Evolutionary conservation across 2,888 invertebrate species (phyloP), one percentile per base, ranked within the genome.

Genomic region (Bugulina stolonifera): DNA sequence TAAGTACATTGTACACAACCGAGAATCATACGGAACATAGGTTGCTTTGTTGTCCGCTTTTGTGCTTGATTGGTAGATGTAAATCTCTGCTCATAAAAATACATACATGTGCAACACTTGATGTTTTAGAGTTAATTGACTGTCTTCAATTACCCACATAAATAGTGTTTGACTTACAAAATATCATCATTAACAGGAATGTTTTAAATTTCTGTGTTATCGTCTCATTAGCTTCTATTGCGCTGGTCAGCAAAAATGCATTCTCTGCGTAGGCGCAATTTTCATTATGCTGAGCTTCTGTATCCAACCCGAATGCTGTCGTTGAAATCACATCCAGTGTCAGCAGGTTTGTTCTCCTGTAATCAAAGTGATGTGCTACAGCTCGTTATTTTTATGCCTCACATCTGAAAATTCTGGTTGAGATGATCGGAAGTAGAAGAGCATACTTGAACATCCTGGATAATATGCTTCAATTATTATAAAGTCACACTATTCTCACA

Each of bases 241-340:
- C 55, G n/a, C 55, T 55, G 23, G 55, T 55, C 55, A 55, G 55
- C 5, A 18, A 5, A 23, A 55, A 55, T 23, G 55, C 55, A 55
- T 55, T 55, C 5, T 55, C 55, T 5, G 25, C 55, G 25, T 55
- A 55, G 23, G 10, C 55, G 10, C 3, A 23, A n/a, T 55, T 3
- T 55, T 55, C 55, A 3, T 23, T 23, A 55, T 5, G 5, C 25
- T 55, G 55, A 23, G 55, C 22, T 23, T 55, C n/a, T 18, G n/a
- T 55, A 3, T 55, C 55, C 25, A 55, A 5, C 5, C 55, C 55
- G n/a, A 55, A 55, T 3, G 55, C 55, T 5, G 55, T 55, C 14
- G 55, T 55, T 3, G 55, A 55, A 23, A 55, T 55, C 22, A 55
- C 55, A 55, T 55, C 55, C 55, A 55, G 55, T 14, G 55, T 55